Base-by-base conservation (phyloP, 2,888 invertebrate species). In the Gryllus longicercus region DNA sequence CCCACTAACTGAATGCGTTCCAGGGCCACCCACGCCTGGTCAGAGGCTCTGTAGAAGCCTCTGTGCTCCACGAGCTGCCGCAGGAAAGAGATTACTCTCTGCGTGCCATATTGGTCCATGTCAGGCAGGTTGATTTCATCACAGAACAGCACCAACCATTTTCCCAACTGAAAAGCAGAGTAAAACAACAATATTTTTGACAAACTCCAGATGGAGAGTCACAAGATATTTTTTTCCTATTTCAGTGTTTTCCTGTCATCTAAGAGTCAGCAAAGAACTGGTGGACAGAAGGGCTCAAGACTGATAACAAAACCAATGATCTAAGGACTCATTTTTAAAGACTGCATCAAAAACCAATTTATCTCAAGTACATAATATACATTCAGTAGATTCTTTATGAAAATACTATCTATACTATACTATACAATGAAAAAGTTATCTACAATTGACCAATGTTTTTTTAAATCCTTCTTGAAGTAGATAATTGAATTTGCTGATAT, bases 81-180 rank as follows among this genome's bases (percentile, higher is more conserved):
- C 84, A 99, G 88, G 91, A 99, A 99, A 38, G 98, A 99, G 84
- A 99, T 99, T n/a, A 99, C 99, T 78, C 99, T 91, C 88, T 99
- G 99, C 0, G 95, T 95, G 84, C 98, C 98, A 86, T 98, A 99
- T 85, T 96, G 94, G 87, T 99, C 99, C 96, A 98, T 97, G 85
- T 98, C 98, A 0, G 99, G 99, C 86, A 99, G 92, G 89, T 99
- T 99, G 86, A 99, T 99, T 91, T 99, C 99, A 88, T 99, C 99
- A 87, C 99, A 99, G 92, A 99, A 99, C 76, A 99, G 90, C 2
- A 99, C 96, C 81, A 99, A 90, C 99, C 99, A 99, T 89, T 97
- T 98, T 82, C 98, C 98, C 83, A 98, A 90, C 91, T 96, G 88
- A 1, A 14, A 63, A 63, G n/a, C 16, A 63, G 63, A 63, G n/a